Conservation (phyloP, 2,888 invertebrate genomes). For the Smittia aterrima region DNA sequence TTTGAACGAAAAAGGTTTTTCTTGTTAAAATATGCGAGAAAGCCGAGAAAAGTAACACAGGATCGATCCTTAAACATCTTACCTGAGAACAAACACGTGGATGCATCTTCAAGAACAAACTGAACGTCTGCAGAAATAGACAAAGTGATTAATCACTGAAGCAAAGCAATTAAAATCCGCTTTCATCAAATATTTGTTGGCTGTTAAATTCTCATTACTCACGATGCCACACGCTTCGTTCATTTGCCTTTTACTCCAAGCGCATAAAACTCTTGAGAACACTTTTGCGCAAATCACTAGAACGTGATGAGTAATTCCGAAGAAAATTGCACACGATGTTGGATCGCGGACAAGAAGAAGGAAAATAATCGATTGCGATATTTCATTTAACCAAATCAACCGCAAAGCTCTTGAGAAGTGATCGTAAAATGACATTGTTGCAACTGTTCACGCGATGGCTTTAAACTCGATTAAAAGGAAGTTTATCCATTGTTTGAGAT, state of each 20-base stretch:
- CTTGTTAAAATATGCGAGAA: slow-evolving; percentile 15
- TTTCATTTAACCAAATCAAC: background rate
- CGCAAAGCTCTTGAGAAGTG: background rate
- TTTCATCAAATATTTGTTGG: background rate
- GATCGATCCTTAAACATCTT: background rate
- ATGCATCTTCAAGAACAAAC: background rate
- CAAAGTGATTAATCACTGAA: background rate
- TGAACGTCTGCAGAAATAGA: background rate
- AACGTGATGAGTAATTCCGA: slow-evolving; percentile 8
- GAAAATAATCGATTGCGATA: background rate
- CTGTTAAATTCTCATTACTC: background rate
- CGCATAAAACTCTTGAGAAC: background rate
- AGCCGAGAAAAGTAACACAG: background rate
- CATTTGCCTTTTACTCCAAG: background rate
- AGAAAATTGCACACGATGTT: background rate
- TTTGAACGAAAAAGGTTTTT: background rate
- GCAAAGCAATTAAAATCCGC: background rate
- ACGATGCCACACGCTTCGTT: slow-evolving; percentile 11
- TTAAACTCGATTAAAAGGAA: background rate
- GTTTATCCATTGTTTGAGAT: background rate
- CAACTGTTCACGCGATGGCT: background rate
- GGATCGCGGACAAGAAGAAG: background rate
- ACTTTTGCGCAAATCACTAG: background rate
- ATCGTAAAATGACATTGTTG: slow-evolving; percentile 8
- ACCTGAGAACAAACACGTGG: background rate